Evolutionary conservation across 2,113 vertebrate genomes (phyloP).

Genomic region (Dipodomys ordii): DNA sequence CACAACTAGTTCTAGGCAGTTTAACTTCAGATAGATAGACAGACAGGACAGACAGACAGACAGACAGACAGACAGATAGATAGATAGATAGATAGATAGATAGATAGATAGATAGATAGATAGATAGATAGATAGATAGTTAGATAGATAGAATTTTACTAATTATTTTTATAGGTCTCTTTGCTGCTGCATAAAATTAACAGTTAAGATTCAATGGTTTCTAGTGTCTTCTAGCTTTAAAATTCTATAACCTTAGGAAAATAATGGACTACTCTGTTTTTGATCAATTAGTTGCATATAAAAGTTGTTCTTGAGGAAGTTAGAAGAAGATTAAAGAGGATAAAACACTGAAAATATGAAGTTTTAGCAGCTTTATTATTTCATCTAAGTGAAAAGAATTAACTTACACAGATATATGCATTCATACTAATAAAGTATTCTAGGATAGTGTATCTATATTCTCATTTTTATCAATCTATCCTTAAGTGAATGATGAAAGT

Average conservation of each 20-base stretch:
- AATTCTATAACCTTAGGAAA: conserved; percentile 59
- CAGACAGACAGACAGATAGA: no score
- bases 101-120: no score
- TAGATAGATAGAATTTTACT: neutral
- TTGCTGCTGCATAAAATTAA: conserved; percentile 51
- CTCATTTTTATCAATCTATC: conserved; percentile 9
- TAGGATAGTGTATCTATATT: neutral
- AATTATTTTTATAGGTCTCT: neutral
- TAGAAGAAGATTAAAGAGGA: conserved; percentile 62
- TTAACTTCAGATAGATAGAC: conserved; percentile 22
- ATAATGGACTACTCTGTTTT: conserved; percentile 61
- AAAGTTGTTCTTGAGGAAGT: conserved; percentile 32
- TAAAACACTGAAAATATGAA: conserved; percentile 54
- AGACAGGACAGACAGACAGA: no score
- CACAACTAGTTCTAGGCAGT: neutral
- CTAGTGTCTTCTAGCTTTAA: conserved; percentile 40
- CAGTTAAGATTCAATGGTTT: conserved; percentile 28
- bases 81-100: neutral
- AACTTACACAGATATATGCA: conserved; percentile 2
- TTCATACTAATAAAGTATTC: conserved; percentile 22
- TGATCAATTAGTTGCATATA: conserved; percentile 53
- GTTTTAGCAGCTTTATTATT: conserved; percentile 50
- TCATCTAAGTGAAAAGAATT: conserved; percentile 54
- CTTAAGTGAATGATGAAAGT: conserved; percentile 49
- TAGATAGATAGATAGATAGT: no score